Evolutionary conservation across 1,140 invertebrate species (phyloP), one percentile per base, ranked within the genome.

Genomic region (Hyles vespertilio): DNA sequence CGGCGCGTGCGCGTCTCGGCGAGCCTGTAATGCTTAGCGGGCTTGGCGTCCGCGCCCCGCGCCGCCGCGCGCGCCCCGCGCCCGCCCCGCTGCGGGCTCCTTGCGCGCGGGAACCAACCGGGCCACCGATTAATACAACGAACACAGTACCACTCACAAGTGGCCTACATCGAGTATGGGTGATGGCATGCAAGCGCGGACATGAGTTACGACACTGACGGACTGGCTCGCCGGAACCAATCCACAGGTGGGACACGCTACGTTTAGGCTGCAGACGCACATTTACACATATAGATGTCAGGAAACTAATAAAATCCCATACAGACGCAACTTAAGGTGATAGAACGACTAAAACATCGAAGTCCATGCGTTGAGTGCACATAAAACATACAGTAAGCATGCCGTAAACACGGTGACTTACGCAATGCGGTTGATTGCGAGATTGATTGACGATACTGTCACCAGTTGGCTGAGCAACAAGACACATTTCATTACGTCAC

Each of bases 401-500:
- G 82, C 82, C 74, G 69, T 77, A 77, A 75, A 71, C 64, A 61
- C 61, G 74, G 78, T 89, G 89, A 96, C 95, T 95, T 96, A 96
- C 95, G 94, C 94, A 91, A 96, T 96, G 92, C 94, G 91, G 92
- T 95, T 95, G 91, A 96, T 93, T 91, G 94, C 94, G 90, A 95
- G 93, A 93, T 95, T 96, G 91, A 96, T 95, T 89, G 94, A 93
- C 82, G 95, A 95, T 91, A 96, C 93, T 90, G 94, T 95, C 92
- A 94, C 94, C 92, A 96, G 94, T 93, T 95, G 94, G 93, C 95
- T 96, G 93, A 84, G 92, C 79, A 85, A 81, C 74, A 83, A 87
- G 82, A 87, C 74, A 76, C 66, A 84, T 77, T 70, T 82, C 65
- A 81, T 84, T 83, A 84, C 77, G 79, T 87, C 80, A 87, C 81